These are phyloP conservation scores for Pterostichus madidus DNA, from an alignment of 2,888 invertebrate species.

Conservation along the genomic window DNA sequence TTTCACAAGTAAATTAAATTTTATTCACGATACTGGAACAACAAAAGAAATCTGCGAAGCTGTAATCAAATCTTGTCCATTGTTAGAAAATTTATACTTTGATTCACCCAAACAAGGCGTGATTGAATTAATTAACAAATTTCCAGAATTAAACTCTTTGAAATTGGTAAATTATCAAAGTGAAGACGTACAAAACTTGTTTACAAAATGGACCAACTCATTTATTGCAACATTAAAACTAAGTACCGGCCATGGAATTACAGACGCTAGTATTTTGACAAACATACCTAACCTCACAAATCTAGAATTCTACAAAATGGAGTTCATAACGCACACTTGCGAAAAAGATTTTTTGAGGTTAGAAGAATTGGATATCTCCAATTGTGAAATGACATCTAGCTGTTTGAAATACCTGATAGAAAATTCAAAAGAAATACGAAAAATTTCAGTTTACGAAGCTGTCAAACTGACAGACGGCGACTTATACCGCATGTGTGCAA, in stretches of 20 bases:
- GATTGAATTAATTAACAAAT: conserved; percentile 78
- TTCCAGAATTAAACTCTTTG: conserved; percentile 79
- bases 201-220: conserved; percentile 72
- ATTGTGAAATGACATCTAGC: conserved; percentile 81
- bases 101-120: conserved; percentile 82
- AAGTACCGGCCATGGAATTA: conserved; percentile 73
- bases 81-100: conserved; percentile 83
- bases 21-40: conserved; percentile 84
- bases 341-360: conserved; percentile 81
- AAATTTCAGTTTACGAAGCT: conserved; percentile 83
- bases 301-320: conserved; percentile 84
- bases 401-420: conserved; percentile 82
- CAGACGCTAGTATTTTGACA: conserved; percentile 81
- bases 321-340: conserved; percentile 80
- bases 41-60: conserved; percentile 81
- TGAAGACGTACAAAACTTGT: conserved; percentile 81
- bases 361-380: conserved; percentile 84
- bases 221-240: conserved; percentile 43
- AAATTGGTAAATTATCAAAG: conserved; percentile 83
- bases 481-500: conserved; percentile 83
- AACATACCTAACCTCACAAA: conserved; percentile 81
- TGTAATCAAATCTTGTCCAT: conserved; percentile 82
- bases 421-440: conserved; percentile 80
- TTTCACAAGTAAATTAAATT: conserved; percentile 83
- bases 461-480: conserved; percentile 84